Evolutionary conservation across 2,797 vertebrate genomes (phyloP).

Genomic region (Setipinna tenuifilis): DNA sequence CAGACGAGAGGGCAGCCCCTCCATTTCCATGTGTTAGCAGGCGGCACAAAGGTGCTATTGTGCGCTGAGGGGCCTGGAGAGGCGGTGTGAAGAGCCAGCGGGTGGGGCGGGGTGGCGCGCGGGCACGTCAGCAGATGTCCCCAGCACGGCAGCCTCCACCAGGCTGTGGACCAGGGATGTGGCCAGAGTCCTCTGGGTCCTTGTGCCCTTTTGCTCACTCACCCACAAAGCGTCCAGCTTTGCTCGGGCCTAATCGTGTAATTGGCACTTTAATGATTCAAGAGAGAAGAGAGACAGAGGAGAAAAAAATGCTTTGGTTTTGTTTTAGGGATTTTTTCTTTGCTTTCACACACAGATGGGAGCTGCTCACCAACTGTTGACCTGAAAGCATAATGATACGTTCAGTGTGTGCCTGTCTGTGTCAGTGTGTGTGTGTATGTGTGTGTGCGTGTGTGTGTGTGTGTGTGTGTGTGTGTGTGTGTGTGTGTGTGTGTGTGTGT

Average conservation of each 20-base stretch:
- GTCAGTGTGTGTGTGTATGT: slow-evolving; percentile 27
- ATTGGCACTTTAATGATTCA: slow-evolving; percentile 77
- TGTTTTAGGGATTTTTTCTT: slow-evolving; percentile 53
- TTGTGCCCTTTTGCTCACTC: slow-evolving; percentile 78
- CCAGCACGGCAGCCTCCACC: slow-evolving; percentile 26
- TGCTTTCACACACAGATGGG: slow-evolving; percentile 44
- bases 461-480: slow-evolving; percentile 7
- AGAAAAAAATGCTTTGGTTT: slow-evolving; percentile 54
- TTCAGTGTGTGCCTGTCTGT: background rate
- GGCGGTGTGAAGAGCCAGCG: slow-evolving; percentile 67
- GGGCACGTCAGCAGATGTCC: slow-evolving; percentile 73
- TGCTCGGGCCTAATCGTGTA: slow-evolving; percentile 72
- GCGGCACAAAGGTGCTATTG: slow-evolving; percentile 76
- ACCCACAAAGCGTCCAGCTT: slow-evolving; percentile 71
- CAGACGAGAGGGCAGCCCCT: slow-evolving; percentile 65
- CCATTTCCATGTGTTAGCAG: slow-evolving; percentile 73
- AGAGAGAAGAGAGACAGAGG: slow-evolving; percentile 37
- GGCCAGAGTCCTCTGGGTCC: slow-evolving; percentile 69
- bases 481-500: slow-evolving; percentile 20
- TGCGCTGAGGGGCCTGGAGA: slow-evolving; percentile 69
- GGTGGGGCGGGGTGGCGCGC: slow-evolving; percentile 49
- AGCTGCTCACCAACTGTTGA: slow-evolving; percentile 47
- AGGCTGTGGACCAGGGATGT: slow-evolving; percentile 20
- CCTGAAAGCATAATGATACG: slow-evolving; percentile 22
- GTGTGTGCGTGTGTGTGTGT: background rate